Conservation (phyloP, 2,888 invertebrate genomes). For the Drosophila dives region DNA sequence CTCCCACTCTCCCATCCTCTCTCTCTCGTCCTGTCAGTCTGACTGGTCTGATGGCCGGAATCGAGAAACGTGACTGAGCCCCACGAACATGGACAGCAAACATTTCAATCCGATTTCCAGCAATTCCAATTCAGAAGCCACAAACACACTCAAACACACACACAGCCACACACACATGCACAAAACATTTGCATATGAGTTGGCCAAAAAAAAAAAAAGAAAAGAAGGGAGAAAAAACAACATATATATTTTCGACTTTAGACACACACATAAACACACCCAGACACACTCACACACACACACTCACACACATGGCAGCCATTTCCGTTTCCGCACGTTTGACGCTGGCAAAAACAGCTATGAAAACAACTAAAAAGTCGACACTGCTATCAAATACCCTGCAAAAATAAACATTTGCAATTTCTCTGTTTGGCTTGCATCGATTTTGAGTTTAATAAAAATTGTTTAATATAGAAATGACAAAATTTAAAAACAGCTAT, state of each 20-base stretch:
- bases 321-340: slow-evolving; percentile 81
- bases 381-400: slow-evolving; percentile 4
- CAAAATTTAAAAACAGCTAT: background rate
- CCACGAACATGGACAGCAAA: slow-evolving; percentile 71
- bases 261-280: slow-evolving; percentile 34
- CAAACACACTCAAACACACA: slow-evolving; percentile 35
- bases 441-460: background rate
- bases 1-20: background rate
- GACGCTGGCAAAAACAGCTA: slow-evolving; percentile 62
- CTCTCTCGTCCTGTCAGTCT: background rate
- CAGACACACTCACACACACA: slow-evolving; percentile 16
- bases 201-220: slow-evolving; percentile 36
- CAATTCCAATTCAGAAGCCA: slow-evolving; percentile 70
- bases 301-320: slow-evolving; percentile 54
- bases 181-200: slow-evolving; percentile 72
- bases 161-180: slow-evolving; percentile 10
- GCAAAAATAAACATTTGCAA: background rate
- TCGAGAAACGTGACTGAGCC: slow-evolving; percentile 65
- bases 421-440: background rate
- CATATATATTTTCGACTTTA: slow-evolving; percentile 56
- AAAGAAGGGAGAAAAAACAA: slow-evolving; percentile 28
- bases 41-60: slow-evolving; percentile 40
- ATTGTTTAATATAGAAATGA: background rate
- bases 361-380: slow-evolving; percentile 17
- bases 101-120: slow-evolving; percentile 78